Evolutionary conservation across 2,888 invertebrate species (phyloP).

Genomic region (Limenitis camilla): DNA sequence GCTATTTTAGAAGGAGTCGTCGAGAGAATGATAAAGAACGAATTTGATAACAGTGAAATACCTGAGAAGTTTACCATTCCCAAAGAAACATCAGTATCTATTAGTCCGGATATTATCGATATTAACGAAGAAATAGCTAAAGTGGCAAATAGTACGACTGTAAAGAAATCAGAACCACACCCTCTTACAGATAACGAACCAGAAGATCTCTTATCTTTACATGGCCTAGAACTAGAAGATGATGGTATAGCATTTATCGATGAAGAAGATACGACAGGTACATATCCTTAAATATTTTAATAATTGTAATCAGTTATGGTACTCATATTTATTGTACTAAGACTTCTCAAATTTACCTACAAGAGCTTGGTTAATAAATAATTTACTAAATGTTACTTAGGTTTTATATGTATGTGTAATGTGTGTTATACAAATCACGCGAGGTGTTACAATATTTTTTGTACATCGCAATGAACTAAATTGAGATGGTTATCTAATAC

Average conservation of each 20-base stretch:
- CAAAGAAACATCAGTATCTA: not conserved
- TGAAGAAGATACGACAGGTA: conserved; percentile 15
- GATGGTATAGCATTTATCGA: conserved; percentile 34
- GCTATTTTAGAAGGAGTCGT: conserved; percentile 7
- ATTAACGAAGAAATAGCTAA: not conserved
- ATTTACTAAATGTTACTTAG: too few relatives aligned
- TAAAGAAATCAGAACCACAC: not conserved
- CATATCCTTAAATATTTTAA: not conserved
- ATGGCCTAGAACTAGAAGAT: conserved; percentile 46
- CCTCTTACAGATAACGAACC: conserved; percentile 1
- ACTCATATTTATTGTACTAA: not conserved
- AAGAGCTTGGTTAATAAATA: too few relatives aligned
- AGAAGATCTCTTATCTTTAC: conserved; percentile 27
- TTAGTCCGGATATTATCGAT: not conserved
- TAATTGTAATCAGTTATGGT: not conserved
- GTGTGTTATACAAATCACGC: too few relatives aligned
- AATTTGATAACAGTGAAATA: not conserved
- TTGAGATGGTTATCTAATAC: not conserved
- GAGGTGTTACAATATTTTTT: too few relatives aligned
- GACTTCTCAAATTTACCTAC: too few relatives aligned
- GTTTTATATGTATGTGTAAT: too few relatives aligned
- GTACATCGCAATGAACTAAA: not conserved
- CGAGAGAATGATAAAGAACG: conserved; percentile 28
- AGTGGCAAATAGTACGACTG: not conserved
- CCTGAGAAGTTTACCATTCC: not conserved